Conservation (phyloP, 2,797 vertebrate genomes). For the Ciconia nigra region DNA sequence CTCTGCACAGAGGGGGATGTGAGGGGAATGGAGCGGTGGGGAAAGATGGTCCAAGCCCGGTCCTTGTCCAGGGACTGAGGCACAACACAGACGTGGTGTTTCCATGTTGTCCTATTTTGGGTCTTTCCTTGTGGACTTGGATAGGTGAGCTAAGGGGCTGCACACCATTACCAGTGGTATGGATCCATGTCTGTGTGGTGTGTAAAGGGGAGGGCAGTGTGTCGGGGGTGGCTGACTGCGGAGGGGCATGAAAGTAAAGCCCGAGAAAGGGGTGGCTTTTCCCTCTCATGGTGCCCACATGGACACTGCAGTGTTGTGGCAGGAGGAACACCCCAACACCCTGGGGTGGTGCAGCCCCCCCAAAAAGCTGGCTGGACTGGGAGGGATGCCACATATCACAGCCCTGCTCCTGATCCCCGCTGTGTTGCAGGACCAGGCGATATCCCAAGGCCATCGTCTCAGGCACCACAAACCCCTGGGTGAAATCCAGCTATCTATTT, state of each 20-base stretch:
- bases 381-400: neutral
- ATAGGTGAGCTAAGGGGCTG: fast-evolving
- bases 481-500: neutral
- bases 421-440: fast-evolving
- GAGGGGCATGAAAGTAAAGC: neutral
- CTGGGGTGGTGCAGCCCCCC: neutral
- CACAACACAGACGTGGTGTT: neutral
- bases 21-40: neutral
- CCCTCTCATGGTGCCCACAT: neutral
- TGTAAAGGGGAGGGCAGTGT: neutral
- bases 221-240: fast-evolving
- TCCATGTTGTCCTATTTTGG: neutral
- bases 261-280: neutral
- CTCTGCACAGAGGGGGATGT: neutral
- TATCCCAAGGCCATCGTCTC: neutral
- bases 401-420: neutral
- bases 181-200: neutral
- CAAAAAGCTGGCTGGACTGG: neutral
- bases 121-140: neutral
- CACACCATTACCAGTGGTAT: no score
- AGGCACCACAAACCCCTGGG: neutral
- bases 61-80: neutral
- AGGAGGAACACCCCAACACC: neutral
- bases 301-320: neutral
- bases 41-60: neutral